phyloP scores from a whole-genome alignment of 2,888 invertebrate species.

The Drosophila niveifrons region DNA sequence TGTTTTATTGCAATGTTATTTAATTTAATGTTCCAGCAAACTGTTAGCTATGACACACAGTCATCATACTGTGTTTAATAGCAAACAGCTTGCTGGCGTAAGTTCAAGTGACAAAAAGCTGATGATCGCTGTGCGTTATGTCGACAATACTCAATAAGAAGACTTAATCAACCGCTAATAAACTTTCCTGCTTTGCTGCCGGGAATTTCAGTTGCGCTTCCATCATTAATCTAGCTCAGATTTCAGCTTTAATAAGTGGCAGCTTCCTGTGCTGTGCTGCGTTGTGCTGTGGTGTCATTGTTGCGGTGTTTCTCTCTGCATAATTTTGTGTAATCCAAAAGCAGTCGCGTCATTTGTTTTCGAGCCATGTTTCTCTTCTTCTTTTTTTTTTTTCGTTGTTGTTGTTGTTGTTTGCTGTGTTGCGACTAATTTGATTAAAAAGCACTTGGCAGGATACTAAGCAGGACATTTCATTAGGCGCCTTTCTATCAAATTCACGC shows the following conservation, averaged over 20 bases:
- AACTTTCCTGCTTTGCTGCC: neutral
- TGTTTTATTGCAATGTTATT: too few species aligned
- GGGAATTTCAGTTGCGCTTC: neutral
- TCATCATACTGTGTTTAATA: too few species aligned
- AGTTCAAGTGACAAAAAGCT: neutral
- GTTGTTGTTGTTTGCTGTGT: constrained; percentile 3
- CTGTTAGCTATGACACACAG: too few species aligned
- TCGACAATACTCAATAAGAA: neutral
- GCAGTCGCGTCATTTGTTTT: constrained; percentile 31
- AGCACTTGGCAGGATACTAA: constrained; percentile 40
- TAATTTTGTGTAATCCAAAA: constrained; percentile 7
- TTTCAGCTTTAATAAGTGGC: neutral
- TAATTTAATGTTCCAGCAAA: too few species aligned
- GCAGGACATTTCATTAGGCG: constrained; percentile 45
- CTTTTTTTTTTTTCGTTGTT: too few species aligned
- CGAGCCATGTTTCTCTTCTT: constrained; percentile 7
- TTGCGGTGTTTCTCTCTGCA: neutral
- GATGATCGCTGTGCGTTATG: neutral
- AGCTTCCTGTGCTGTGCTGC: neutral
- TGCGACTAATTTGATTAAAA: constrained; percentile 52
- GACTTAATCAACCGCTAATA: neutral
- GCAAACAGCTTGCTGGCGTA: neutral
- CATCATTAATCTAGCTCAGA: neutral
- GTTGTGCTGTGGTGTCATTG: neutral
- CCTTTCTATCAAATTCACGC: constrained; percentile 48